Conservation (phyloP, 53 echinoderm and acorn worm genomes). For the Henricia sp. region DNA sequence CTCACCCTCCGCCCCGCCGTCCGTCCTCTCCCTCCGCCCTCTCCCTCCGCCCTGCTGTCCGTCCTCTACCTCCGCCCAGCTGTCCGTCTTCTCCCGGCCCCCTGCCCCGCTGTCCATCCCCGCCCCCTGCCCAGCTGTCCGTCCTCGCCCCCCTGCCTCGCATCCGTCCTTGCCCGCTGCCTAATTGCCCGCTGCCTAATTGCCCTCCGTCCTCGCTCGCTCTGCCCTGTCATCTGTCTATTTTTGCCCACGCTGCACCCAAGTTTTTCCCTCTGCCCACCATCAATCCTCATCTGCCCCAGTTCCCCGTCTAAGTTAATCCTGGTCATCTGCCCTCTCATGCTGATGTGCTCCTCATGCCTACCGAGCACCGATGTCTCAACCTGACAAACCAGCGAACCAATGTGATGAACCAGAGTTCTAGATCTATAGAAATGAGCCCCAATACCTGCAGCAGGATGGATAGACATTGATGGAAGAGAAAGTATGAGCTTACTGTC, state of each 20-base stretch:
- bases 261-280: not conserved
- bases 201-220: not conserved
- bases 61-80: not conserved
- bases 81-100: not conserved
- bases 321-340: not conserved
- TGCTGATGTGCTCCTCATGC: not conserved
- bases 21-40: not conserved
- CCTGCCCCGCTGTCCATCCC: too few relatives aligned
- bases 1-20: not conserved
- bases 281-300: not conserved
- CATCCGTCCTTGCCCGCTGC: not conserved
- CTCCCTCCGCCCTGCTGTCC: slow-evolving; percentile 7
- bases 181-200: not conserved
- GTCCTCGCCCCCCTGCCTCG: not conserved
- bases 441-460: not conserved
- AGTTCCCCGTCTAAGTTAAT: not conserved
- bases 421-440: not conserved
- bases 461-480: not conserved
- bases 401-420: not conserved
- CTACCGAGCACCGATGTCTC: not conserved
- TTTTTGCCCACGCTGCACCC: not conserved
- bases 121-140: not conserved
- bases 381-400: not conserved
- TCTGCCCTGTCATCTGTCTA: not conserved
- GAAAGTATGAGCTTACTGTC: too few relatives aligned